Evolutionary conservation across 2,797 vertebrate genomes (phyloP), one percentile per base, ranked within the genome.

Genomic region (Thalassophryne amazonica): DNA sequence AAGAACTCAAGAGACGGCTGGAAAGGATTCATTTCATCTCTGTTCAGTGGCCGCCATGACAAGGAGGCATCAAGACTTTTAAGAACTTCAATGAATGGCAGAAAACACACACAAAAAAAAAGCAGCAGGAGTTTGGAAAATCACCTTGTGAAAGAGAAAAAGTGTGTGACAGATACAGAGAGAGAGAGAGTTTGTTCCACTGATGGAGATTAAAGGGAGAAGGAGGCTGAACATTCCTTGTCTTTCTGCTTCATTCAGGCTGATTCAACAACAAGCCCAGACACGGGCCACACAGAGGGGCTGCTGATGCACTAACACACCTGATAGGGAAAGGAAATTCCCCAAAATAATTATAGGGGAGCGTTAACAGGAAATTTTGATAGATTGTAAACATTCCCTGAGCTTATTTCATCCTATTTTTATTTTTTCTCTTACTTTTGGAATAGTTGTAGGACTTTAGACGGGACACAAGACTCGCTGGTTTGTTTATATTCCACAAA

Each of bases 191-290:
- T 87, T 85, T 85, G 76, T 68, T 83, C 47, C 73, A 68, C 81
- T 81, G 76, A 85, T 78, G 76, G 72, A 84, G 78, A 85, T 86
- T 71, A 84, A 81, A 84, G 69, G 65, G 52, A 60, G 39, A 39
- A 46, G 46, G 63, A 60, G 34, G 23, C 45, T 40, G 41, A 69
- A 73, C 75, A 80, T 85, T 80, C 69, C 74, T 75, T 49, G 38
- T 37, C 66, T 67, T 58, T 63, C 69, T 38, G 57, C 71, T 75
- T 81, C 60, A 68, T 78, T 81, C 69, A 75, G 62, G 71, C 57
- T 54, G 56, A 62, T 64, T 78, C 68, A 50, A 60, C 43, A 57
- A 73, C 87, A 78, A 59, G 85, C 54, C 72, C 21, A 3, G 72
- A 25, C 84, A 64, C 5, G 43, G 55, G 15, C 4, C 4, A 22